Conservation (phyloP, 2,113 vertebrate genomes). For the Hystrix brachyura region DNA sequence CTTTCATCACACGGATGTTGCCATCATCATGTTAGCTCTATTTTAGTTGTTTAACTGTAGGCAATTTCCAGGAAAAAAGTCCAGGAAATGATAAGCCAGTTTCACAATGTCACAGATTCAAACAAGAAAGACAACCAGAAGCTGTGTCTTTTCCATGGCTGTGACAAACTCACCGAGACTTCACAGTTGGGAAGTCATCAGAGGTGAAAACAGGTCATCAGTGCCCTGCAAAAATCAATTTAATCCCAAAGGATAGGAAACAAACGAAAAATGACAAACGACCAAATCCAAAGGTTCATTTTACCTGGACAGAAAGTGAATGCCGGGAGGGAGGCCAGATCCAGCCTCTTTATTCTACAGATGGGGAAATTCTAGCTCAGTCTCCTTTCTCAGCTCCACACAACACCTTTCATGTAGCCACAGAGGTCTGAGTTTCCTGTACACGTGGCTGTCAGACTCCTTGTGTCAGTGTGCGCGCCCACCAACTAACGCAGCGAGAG, state of each 20-base stretch:
- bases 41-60: neutral
- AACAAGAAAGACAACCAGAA: neutral
- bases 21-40: neutral
- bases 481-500: neutral
- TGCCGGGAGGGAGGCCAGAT: neutral
- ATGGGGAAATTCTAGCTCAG: neutral
- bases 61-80: neutral
- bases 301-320: neutral
- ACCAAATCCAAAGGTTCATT: neutral
- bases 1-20: neutral
- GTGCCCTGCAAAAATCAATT: neutral
- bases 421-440: neutral
- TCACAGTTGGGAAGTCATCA: conserved; percentile 17
- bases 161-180: neutral
- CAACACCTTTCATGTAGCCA: neutral
- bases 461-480: neutral
- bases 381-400: neutral
- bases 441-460: neutral
- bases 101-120: neutral
- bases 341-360: neutral
- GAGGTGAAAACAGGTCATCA: neutral
- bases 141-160: neutral
- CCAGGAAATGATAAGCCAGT: neutral
- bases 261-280: conserved; percentile 1
- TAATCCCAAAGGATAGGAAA: neutral